Evolutionary conservation across 2,888 invertebrate genomes (phyloP).

Genomic region (Eristalis tenax): DNA sequence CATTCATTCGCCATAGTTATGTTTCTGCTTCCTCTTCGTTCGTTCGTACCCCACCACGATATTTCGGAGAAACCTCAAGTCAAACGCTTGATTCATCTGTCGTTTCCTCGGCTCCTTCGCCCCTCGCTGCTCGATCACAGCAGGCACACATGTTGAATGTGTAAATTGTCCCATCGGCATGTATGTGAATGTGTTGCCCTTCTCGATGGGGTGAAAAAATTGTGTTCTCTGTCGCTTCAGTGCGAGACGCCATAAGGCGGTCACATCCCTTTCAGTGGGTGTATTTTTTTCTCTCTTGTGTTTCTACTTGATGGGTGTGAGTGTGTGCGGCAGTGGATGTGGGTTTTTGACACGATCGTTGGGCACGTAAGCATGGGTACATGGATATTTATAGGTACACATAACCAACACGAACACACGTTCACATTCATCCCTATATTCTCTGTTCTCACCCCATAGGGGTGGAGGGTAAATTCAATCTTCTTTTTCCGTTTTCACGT

Average conservation of each 20-base stretch:
- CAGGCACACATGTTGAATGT: constrained; percentile 60
- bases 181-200: constrained; percentile 40
- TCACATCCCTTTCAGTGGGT: constrained; percentile 48
- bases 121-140: constrained; percentile 5
- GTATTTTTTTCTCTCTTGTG: constrained; percentile 24
- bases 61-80: background rate
- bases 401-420: background rate
- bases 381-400: constrained; percentile 42
- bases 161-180: background rate
- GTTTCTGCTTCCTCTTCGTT: background rate
- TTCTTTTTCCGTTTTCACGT: constrained; percentile 50
- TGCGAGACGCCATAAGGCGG: constrained; percentile 12
- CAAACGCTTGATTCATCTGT: constrained; percentile 40
- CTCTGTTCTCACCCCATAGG: constrained; percentile 38
- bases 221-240: background rate
- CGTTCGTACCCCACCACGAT: background rate
- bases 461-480: constrained; percentile 44
- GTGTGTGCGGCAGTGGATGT: background rate
- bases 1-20: background rate
- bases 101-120: constrained; percentile 30
- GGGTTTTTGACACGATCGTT: constrained; percentile 35
- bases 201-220: constrained; percentile 51
- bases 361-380: background rate
- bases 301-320: background rate
- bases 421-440: constrained; percentile 1